These are phyloP conservation scores for Chaetura pelagica DNA, from an alignment of 2,113 vertebrate genomes.

Conservation along the genomic window DNA sequence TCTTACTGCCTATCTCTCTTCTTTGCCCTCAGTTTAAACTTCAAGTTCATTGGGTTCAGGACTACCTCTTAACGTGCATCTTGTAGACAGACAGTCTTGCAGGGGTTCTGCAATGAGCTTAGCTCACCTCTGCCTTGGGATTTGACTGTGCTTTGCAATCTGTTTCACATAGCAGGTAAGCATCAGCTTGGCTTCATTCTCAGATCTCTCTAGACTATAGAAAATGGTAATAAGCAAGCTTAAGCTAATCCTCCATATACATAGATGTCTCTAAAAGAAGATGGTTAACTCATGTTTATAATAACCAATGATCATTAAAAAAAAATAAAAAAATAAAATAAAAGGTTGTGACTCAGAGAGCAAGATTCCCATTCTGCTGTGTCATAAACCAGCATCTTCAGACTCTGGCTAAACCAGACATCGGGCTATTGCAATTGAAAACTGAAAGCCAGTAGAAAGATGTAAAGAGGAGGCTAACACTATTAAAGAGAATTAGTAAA, in stretches of 20 bases:
- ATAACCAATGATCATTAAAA: not conserved
- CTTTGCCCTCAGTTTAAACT: not conserved
- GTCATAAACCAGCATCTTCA: not conserved
- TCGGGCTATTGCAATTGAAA: not conserved
- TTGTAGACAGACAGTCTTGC: not conserved
- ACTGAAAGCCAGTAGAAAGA: not conserved
- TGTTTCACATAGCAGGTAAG: conserved; percentile 1
- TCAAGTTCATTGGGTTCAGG: not conserved
- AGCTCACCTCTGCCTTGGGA: not conserved
- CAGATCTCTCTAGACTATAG: not conserved
- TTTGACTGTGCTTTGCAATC: not conserved
- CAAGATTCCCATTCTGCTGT: not conserved
- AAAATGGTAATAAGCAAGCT: not conserved
- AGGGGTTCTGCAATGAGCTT: not conserved
- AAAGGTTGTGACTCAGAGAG: not conserved
- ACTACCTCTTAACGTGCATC: not conserved
- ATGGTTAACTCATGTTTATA: not conserved
- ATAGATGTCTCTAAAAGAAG: not conserved
- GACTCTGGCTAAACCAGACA: not conserved
- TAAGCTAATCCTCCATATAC: not conserved
- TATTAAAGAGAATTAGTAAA: not conserved
- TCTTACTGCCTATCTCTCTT: not conserved
- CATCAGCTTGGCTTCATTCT: not conserved
- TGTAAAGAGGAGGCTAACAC: not conserved
- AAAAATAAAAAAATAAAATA: not conserved